Conservation (phyloP, 1,140 invertebrate genomes). For the Sinonovacula constricta region DNA sequence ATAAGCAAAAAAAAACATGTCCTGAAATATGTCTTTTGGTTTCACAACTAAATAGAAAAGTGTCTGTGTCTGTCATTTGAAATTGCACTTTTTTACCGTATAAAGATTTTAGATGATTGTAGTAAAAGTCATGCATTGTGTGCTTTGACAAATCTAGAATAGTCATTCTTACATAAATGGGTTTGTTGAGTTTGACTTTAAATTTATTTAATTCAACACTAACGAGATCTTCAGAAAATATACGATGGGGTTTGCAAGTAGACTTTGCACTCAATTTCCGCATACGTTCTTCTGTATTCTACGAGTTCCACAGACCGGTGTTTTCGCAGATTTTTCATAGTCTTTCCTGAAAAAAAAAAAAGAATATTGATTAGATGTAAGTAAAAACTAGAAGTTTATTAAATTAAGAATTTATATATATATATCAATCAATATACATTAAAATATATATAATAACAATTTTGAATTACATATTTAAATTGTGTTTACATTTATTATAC, state of each 20-base stretch:
- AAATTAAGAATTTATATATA: not conserved
- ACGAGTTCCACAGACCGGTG: slow-evolving; percentile 4
- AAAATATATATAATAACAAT: not conserved
- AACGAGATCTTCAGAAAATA: slow-evolving; percentile 50
- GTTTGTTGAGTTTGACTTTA: slow-evolving; percentile 46
- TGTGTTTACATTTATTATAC: not conserved
- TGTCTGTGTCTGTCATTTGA: slow-evolving; percentile 78
- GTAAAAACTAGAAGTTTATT: not conserved
- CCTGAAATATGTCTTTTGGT: slow-evolving; percentile 77
- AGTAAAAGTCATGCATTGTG: slow-evolving; percentile 73
- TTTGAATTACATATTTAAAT: not conserved
- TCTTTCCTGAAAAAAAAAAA: slow-evolving; percentile 22
- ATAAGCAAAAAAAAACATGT: slow-evolving; percentile 70
- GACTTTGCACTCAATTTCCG: not conserved
- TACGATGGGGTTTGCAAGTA: slow-evolving; percentile 2
- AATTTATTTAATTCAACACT: slow-evolving; percentile 36
- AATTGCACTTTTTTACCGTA: slow-evolving; percentile 69
- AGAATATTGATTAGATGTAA: not conserved
- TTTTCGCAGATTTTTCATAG: slow-evolving; percentile 28
- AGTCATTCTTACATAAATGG: slow-evolving; percentile 35
- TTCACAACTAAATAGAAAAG: slow-evolving; percentile 75
- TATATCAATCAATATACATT: not conserved
- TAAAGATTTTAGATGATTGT: slow-evolving; percentile 62
- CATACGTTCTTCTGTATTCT: not conserved
- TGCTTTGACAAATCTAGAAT: slow-evolving; percentile 48